Percentiles rank a stretch among this genome's conserved stretches.
Conservation (phyloP, 2,888 invertebrate genomes). For the Andrena dorsata region DNA sequence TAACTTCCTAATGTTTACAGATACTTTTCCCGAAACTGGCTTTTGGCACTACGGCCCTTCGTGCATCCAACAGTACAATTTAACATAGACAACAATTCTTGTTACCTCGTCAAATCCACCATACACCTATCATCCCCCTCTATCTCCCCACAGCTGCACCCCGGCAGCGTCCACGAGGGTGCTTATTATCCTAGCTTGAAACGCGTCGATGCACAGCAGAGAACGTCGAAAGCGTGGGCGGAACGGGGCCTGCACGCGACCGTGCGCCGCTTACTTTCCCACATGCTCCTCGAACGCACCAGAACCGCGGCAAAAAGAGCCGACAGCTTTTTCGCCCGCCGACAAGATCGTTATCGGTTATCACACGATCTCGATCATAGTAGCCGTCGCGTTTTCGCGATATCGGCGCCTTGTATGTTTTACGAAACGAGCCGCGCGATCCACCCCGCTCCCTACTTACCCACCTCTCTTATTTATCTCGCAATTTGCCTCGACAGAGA, state of each 20-base stretch:
- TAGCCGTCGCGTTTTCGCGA: slow-evolving; percentile 27
- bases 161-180: too few species aligned
- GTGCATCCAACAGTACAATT: too few species aligned
- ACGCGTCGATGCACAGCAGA: slow-evolving; percentile 1
- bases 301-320: slow-evolving; percentile 18
- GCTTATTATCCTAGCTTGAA: neutral
- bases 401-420: slow-evolving; percentile 24
- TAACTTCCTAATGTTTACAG: too few species aligned
- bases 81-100: too few species aligned
- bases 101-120: too few species aligned
- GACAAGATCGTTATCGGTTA: slow-evolving; percentile 47
- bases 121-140: too few species aligned
- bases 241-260: slow-evolving; percentile 12
- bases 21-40: too few species aligned
- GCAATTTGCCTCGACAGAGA: slow-evolving; percentile 9
- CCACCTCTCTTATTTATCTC: neutral
- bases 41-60: too few species aligned
- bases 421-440: slow-evolving; percentile 10
- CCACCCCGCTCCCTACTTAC: neutral
- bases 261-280: slow-evolving; percentile 17
- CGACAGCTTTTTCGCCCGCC: slow-evolving; percentile 40
- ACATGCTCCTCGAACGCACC: slow-evolving; percentile 8
- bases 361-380: slow-evolving; percentile 39
- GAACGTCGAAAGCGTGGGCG: slow-evolving; percentile 29
- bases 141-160: too few species aligned